Evolutionary conservation across 2,113 vertebrate genomes (phyloP), one percentile per base, ranked within the genome.

Genomic region (Murina feae): DNA sequence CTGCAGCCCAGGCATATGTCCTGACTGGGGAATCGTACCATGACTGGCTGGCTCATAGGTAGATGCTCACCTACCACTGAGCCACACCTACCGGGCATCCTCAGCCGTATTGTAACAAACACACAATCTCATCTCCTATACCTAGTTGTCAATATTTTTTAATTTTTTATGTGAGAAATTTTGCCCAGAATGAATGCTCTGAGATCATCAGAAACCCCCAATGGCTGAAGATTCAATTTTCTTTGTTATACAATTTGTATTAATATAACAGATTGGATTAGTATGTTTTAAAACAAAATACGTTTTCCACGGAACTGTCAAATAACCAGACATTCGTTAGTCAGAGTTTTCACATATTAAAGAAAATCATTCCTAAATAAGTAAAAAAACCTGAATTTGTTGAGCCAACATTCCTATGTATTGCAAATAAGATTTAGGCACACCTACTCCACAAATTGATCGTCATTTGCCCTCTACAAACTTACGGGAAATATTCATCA

Each of bases 371-470:
- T 89, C 13, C 74, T 51, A 89, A 92, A 89, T 68, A 89, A 92
- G 92, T 32, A 78, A 8, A 47, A 47, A 81, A 95, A 23, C 30
- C 75, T 92, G 60, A 86, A 37, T 94, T 94, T 83, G 74, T 78
- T 79, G 2, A 16, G 42, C 32, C 39, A 68, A 69, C 37, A 86
- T 74, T 80, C 13, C 53, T 12, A 51, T 47, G 7, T 35, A 78
- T 6, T 83, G 49, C 10, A 90, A 87, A 35, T 18, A 63, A 55
- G 16, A 80, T 30, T 66, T 51, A 86, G 44, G 37, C 28, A 89
- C 16, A 78, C 30, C 20, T 69, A 58, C 3, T 49, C 9, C 12
- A 35, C 66, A 90, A 72, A 44, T 13, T 72, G 65, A 69, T 60
- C 30, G 9, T 75, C 20, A 10, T 42, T 71, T 4, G 65, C 20